Evolutionary conservation across 2,888 invertebrate genomes (phyloP).

Genomic region (Epistrophe eligans): DNA sequence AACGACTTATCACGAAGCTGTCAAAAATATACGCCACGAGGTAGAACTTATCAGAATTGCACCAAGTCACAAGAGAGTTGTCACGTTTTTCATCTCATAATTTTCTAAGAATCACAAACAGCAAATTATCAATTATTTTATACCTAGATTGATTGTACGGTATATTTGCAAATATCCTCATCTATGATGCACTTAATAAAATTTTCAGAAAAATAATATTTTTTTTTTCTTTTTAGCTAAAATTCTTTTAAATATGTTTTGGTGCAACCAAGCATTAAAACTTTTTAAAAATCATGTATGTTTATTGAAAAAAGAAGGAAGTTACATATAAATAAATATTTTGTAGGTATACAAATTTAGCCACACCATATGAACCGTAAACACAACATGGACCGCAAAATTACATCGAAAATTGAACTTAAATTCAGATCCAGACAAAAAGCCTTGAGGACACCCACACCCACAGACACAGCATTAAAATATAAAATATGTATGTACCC

Average conservation of each 20-base stretch:
- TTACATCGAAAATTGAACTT: constrained; percentile 30
- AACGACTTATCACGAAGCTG: no score
- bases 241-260: neutral
- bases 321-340: neutral
- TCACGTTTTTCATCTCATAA: no score
- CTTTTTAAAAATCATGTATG: neutral
- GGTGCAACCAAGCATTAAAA: neutral
- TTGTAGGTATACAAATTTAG: neutral
- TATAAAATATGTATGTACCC: neutral
- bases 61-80: no score
- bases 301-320: neutral
- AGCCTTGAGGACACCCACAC: neutral
- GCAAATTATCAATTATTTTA: no score
- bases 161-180: no score
- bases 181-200: no score
- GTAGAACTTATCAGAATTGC: no score
- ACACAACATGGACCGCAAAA: constrained; percentile 25
- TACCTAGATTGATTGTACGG: no score
- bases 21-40: no score
- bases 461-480: neutral
- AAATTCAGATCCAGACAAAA: constrained; percentile 6
- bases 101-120: no score
- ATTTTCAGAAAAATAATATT: no score
- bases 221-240: no score
- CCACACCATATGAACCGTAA: constrained; percentile 10